These are phyloP conservation scores for Xiphophorus hellerii DNA, from an alignment of 2,113 vertebrate genomes.

Conservation along the genomic window DNA sequence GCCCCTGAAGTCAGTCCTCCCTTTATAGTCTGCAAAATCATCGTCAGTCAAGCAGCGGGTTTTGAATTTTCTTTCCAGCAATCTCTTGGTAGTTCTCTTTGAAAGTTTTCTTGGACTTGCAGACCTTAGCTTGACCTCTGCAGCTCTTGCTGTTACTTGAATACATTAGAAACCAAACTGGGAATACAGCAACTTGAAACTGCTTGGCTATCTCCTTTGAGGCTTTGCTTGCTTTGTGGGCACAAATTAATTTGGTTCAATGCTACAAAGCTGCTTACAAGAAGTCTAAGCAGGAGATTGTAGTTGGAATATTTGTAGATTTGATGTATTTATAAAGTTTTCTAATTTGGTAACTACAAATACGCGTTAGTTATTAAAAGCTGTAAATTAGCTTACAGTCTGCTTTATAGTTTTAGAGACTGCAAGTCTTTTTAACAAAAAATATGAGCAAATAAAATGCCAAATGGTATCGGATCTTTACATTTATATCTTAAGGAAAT, in stretches of 20 bases:
- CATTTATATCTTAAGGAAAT: no score
- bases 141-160: not conserved
- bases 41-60: not conserved
- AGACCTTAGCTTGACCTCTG: conserved; percentile 4
- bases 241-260: conserved; percentile 4
- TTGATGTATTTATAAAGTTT: not conserved
- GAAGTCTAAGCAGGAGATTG: not conserved
- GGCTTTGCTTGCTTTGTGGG: conserved; percentile 2
- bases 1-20: not conserved
- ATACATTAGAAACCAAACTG: not conserved
- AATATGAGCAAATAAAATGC: no score
- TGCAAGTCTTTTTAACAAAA: no score
- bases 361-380: no score
- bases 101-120: conserved; percentile 7
- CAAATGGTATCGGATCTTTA: no score
- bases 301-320: not conserved
- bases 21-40: not conserved
- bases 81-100: not conserved
- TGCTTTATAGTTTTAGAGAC: no score
- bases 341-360: no score
- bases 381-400: no score
- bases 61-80: not conserved
- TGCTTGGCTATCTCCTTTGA: conserved; percentile 3
- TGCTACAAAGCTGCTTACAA: conserved; percentile 8
- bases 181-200: conserved; percentile 1